Evolutionary conservation across 2,888 invertebrate genomes (phyloP).

Genomic region (Eupithecia inturbata): DNA sequence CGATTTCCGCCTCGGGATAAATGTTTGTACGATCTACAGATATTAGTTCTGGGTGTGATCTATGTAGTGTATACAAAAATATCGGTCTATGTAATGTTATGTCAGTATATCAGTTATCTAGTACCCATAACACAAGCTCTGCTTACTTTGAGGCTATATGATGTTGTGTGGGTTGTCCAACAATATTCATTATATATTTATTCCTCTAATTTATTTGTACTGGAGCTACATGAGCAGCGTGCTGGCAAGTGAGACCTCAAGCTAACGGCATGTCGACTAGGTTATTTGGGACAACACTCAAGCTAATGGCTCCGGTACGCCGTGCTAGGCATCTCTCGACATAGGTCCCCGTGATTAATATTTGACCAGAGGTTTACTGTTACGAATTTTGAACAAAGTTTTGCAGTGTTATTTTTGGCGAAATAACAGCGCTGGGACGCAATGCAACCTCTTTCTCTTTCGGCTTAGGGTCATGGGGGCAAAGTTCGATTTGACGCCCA

Average conservation of each 20-base stretch:
- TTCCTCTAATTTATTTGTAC: background rate
- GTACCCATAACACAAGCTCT: no score
- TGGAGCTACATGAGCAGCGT: background rate
- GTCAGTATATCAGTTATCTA: no score
- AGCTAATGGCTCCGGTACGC: constrained; percentile 49
- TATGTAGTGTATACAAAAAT: no score
- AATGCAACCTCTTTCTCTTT: background rate
- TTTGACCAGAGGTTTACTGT: constrained; percentile 5
- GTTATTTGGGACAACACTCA: constrained; percentile 61
- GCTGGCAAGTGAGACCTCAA: background rate
- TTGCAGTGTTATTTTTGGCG: background rate
- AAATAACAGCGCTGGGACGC: background rate
- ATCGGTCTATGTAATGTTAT: no score
- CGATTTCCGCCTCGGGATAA: no score
- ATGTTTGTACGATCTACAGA: no score
- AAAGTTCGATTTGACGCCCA: no score
- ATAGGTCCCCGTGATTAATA: constrained; percentile 16
- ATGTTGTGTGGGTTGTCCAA: no score
- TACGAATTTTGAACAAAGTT: constrained; percentile 10
- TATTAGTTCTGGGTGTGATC: no score
- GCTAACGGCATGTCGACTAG: constrained; percentile 47
- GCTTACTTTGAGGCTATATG: no score
- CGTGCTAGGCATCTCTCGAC: constrained; percentile 21
- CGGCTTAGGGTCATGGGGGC: background rate
- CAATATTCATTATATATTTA: no score